Evolutionary conservation across 2,113 vertebrate species (phyloP), one percentile per base, ranked within the genome.

Genomic region (Pungitius pungitius): DNA sequence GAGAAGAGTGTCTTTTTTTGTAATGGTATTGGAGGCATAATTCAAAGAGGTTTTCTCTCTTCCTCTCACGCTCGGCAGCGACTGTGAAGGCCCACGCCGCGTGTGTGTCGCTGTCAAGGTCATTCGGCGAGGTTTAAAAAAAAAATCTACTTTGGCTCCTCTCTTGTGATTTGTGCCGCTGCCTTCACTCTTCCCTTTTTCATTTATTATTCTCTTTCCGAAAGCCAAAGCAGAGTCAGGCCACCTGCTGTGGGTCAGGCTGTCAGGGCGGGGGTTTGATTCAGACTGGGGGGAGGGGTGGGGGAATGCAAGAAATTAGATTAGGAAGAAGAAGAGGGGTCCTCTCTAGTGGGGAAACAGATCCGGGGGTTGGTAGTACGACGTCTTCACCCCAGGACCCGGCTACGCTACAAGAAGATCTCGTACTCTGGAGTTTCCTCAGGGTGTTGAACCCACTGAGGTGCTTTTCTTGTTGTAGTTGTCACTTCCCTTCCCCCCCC

Each of bases 131-230:
- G 54, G 77, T 57, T 66, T 69, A 75, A n/a, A n/a, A n/a, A n/a
- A n/a, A n/a, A n/a, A n/a, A n/a, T 85, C 52, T 68, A 15, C 45
- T 73, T 68, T 65, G 60, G 49, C 52, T 58, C 24, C 26, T 72
- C 59, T 68, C 67, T 82, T 85, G 43, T 83, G 73, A 78, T 85
- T 75, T 72, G 78, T 69, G n/a, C n/a, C n/a, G n/a, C n/a, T n/a
- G n/a, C n/a, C 58, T 75, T 64, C 63, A 55, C 73, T 62, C 40
- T 40, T 59, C 18, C 24, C 54, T 30, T 57, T 57, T 22, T 24
- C 33, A 83, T 82, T 76, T 72, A 60, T 75, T 61, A 71, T 75
- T 74, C 60, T 70, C 49, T 73, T 42, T 74, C 47, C 63, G 26
- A 71, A 77, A 77, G 58, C 77, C 63, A 59, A 78, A 79, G 77